Conservation (phyloP, 2,113 vertebrate genomes). For the Clarias gariepinus region DNA sequence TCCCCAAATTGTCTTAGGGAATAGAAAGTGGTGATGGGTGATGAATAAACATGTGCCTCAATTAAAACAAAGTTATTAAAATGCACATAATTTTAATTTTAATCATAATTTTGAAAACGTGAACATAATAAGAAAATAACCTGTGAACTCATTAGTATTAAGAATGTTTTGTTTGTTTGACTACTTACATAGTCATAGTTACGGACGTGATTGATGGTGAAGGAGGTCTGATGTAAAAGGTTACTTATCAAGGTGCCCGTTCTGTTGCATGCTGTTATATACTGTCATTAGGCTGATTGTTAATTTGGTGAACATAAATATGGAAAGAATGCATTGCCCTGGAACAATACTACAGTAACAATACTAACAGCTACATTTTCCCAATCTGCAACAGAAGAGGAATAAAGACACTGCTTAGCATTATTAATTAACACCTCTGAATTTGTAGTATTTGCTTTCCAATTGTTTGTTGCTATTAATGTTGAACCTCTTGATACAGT, state of each 20-base stretch:
- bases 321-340: not conserved
- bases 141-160: conserved; percentile 65
- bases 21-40: conserved; percentile 55
- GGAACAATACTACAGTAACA: not conserved
- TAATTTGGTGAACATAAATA: conserved; percentile 6
- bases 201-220: conserved; percentile 56
- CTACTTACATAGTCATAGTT: conserved; percentile 55
- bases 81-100: conserved; percentile 63
- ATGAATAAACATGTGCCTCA: conserved; percentile 66
- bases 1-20: conserved; percentile 57
- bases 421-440: conserved; percentile 1
- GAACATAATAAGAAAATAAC: conserved; percentile 53
- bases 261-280: not conserved
- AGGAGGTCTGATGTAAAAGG: conserved; percentile 26
- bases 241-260: conserved; percentile 30
- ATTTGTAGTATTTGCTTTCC: not conserved
- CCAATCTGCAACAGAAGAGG: not conserved
- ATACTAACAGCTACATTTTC: not conserved
- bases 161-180: conserved; percentile 55
- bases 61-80: conserved; percentile 75
- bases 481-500: not conserved
- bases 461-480: not conserved
- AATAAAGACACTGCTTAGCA: not conserved
- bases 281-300: not conserved
- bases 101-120: conserved; percentile 72